Base-by-base conservation (phyloP, 2,797 vertebrate species). In the Notolabrus celidotus region DNA sequence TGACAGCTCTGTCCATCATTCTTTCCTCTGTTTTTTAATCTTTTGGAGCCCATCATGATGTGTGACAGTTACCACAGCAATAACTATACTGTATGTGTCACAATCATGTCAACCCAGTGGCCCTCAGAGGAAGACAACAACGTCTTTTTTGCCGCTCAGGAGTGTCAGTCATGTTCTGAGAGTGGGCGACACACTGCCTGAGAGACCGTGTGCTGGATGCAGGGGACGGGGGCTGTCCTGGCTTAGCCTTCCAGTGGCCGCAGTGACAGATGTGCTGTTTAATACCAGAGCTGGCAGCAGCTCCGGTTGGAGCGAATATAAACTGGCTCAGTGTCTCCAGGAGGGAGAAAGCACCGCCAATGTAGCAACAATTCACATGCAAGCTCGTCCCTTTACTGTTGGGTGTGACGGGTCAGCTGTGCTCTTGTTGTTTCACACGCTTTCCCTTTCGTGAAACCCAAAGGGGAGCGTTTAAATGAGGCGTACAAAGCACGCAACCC, bases 221-320 rank as follows among this genome's bases (percentile, higher is more conserved):
- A 36, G 54, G 56, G 55, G 70, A 69, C 23, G 19, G 50, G 27
- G 71, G 69, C 58, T 78, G 75, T 72, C 66, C 73, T 61, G 67
- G 73, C 72, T 82, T 60, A 77, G 77, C 74, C 68, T 56, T 58
- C 39, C 63, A 59, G 55, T 67, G 70, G 73, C 58, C 79, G 55
- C 74, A 33, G 78, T 83, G 88, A 90, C 91, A 91, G 90, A 91
- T 88, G 88, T 86, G 84, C 73, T 70, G 78, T 86, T 89, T 89
- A 90, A 92, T 87, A 87, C 79, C 82, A 74, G 72, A 64, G 82
- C 76, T 89, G 85, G 84, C 85, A 83, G 70, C 59, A 15, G 58
- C 79, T 76, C 60, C 10, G 15, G 64, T 74, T 83, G 70, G 82
- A 82, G 67, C 75, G 71, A 81, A 69, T 64, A 70, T 83, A 84